These are phyloP conservation scores for Lordiphosa andalusiaca DNA, from an alignment of 2,888 invertebrate species.

Conservation along the genomic window DNA sequence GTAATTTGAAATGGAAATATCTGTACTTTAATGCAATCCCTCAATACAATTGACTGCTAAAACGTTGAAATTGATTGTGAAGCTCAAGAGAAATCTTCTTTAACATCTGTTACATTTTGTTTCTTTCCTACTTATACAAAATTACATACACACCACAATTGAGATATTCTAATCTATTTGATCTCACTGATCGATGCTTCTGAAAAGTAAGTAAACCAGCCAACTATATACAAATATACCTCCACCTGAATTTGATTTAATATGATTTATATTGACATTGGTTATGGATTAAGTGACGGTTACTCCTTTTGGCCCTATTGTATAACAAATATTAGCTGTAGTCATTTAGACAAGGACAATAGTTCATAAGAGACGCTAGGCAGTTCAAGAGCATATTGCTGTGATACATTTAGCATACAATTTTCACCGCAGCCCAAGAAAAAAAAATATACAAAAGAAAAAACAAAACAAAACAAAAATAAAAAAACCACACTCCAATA, in stretches of 20 bases:
- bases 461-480: background rate
- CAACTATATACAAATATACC: constrained; percentile 33
- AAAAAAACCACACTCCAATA: constrained; percentile 9
- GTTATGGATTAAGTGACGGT: constrained; percentile 14
- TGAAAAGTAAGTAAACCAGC: constrained; percentile 70
- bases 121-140: constrained; percentile 57
- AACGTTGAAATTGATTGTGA: constrained; percentile 39
- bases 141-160: constrained; percentile 53
- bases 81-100: constrained; percentile 49
- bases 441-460: constrained; percentile 6
- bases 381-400: constrained; percentile 74
- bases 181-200: constrained; percentile 68
- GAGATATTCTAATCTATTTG: constrained; percentile 67
- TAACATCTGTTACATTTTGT: constrained; percentile 67
- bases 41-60: constrained; percentile 51
- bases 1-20: constrained; percentile 24
- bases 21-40: constrained; percentile 26
- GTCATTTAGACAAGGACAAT: constrained; percentile 55
- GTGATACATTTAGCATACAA: constrained; percentile 76
- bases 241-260: constrained; percentile 36
- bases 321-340: constrained; percentile 36
- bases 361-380: constrained; percentile 69
- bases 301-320: constrained; percentile 21
- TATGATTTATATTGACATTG: constrained; percentile 13
- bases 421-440: constrained; percentile 32